Evolutionary conservation across 2,888 invertebrate species (phyloP).

Genomic region (Meiosimyza platycephala): DNA sequence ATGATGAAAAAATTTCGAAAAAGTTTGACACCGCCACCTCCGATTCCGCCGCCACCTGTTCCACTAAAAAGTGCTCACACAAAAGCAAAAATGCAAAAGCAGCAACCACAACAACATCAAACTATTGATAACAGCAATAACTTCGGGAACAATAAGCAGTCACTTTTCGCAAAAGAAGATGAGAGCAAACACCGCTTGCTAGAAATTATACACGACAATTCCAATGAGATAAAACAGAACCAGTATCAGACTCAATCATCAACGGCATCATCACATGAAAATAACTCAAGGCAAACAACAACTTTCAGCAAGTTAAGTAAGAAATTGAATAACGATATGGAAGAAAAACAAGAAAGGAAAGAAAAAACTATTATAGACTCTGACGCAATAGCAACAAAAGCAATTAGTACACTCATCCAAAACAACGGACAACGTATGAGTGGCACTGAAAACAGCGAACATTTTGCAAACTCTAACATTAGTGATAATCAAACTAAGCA

Average conservation of each 20-base stretch:
- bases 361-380: conserved; percentile 37
- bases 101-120: conserved; percentile 36
- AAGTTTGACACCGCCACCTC: conserved; percentile 59
- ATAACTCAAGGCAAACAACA: conserved; percentile 61
- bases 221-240: conserved; percentile 42
- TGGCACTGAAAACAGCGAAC: background rate
- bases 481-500: background rate
- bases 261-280: conserved; percentile 58
- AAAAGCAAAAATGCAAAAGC: conserved; percentile 54
- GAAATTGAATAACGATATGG: conserved; percentile 30
- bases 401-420: conserved; percentile 7
- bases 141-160: conserved; percentile 47
- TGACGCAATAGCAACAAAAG: background rate
- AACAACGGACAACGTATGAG: background rate
- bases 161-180: conserved; percentile 54
- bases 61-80: conserved; percentile 59
- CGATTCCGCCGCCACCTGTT: conserved; percentile 61
- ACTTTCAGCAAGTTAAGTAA: conserved; percentile 47
- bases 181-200: conserved; percentile 71
- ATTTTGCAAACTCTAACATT: conserved; percentile 10
- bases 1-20: conserved; percentile 63
- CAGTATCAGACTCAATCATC: conserved; percentile 41
- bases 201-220: conserved; percentile 73
- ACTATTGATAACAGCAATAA: conserved; percentile 43
- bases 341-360: conserved; percentile 42